Percentiles rank a stretch among this genome's conserved stretches.
phyloP scores from a whole-genome alignment of 1,140 invertebrate species.

The Wiebesia pumilae region DNA sequence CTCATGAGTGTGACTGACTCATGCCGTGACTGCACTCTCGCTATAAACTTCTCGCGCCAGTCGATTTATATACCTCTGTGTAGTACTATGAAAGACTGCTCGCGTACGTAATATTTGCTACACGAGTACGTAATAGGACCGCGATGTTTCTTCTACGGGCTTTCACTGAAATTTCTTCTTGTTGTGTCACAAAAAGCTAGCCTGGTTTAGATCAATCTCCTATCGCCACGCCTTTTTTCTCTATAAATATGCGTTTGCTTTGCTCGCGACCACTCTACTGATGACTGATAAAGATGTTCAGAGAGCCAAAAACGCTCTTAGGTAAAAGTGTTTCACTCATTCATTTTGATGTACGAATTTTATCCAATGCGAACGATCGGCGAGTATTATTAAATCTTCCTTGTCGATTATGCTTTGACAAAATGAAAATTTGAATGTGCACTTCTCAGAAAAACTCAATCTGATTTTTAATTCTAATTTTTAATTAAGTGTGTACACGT shows the following conservation, averaged over 20 bases:
- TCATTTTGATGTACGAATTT: too few relatives aligned
- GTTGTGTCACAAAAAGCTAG: background rate
- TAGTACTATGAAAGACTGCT: background rate
- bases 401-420: too few relatives aligned
- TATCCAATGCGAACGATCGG: too few relatives aligned
- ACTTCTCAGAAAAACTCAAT: too few relatives aligned
- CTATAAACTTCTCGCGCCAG: background rate
- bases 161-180: background rate
- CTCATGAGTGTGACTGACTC: conserved; percentile 73
- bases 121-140: background rate
- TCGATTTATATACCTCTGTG: background rate
- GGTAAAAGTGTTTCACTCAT: too few relatives aligned
- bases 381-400: too few relatives aligned
- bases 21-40: conserved; percentile 29
- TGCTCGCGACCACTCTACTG: too few relatives aligned
- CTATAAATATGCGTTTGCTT: background rate
- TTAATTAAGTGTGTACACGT: too few relatives aligned
- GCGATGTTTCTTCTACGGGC: background rate
- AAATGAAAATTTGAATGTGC: too few relatives aligned
- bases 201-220: background rate
- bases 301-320: too few relatives aligned
- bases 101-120: background rate
- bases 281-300: too few relatives aligned
- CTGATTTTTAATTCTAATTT: too few relatives aligned
- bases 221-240: background rate